Evolutionary conservation across 2,113 vertebrate species (phyloP).

Genomic region (Ceyx margarethae): DNA sequence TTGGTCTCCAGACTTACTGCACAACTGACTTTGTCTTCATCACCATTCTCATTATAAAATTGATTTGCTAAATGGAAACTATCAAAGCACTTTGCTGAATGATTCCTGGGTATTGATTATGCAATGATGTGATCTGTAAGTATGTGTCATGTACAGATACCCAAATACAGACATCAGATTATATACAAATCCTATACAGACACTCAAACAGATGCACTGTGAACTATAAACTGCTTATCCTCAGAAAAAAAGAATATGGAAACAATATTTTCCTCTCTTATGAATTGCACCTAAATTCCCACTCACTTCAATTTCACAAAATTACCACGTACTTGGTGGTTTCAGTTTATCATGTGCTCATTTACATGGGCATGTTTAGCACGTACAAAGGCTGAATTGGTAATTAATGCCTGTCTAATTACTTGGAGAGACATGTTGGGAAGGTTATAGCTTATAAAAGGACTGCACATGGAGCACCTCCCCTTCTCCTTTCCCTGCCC

Average conservation of each 20-base stretch:
- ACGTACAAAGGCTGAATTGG: background rate
- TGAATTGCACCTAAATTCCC: background rate
- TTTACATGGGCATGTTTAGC: background rate
- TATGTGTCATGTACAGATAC: background rate
- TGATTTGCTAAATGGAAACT: background rate
- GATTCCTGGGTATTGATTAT: background rate
- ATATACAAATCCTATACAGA: too few species aligned
- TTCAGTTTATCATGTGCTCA: background rate
- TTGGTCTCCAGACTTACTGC: background rate
- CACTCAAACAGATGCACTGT: background rate
- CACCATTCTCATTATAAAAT: background rate
- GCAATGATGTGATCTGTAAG: background rate
- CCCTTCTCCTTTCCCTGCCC: background rate
- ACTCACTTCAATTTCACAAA: background rate
- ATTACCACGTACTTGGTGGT: background rate
- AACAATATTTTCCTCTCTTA: background rate
- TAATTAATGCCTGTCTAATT: slow-evolving; percentile 4
- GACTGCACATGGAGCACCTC: background rate
- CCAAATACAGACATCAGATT: background rate
- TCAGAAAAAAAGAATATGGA: background rate
- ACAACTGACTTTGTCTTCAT: background rate
- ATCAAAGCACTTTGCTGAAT: background rate
- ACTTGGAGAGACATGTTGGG: background rate
- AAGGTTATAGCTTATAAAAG: background rate
- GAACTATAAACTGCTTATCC: background rate